Percentiles rank a stretch among this genome's conserved stretches.
Conservation (phyloP, 92 coral and sea anemone species). For the Paramuricea clavata region DNA sequence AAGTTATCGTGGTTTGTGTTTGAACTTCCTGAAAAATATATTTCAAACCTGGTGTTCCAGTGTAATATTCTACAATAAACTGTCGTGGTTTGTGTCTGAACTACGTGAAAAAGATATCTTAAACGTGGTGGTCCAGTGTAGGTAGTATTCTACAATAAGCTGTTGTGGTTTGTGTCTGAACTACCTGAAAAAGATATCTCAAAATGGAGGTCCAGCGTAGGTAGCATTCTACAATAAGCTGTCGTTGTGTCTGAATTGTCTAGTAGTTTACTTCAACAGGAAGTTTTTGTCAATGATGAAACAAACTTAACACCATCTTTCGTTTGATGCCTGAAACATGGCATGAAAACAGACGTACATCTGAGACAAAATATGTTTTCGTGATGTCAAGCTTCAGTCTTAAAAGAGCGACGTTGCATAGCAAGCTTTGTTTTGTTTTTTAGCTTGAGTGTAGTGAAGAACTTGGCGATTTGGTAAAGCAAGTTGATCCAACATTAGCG, state of each 20-base stretch:
- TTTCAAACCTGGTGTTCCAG: neutral
- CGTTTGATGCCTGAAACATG: conserved; percentile 74
- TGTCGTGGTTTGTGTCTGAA: too few species aligned
- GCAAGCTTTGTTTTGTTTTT: neutral
- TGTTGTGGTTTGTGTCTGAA: too few species aligned
- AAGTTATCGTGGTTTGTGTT: neutral
- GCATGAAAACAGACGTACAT: conserved; percentile 59
- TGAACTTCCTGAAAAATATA: too few species aligned
- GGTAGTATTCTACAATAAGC: too few species aligned
- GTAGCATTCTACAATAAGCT: neutral
- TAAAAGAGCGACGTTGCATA: neutral
- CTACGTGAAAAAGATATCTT: too few species aligned
- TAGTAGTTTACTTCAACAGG: too few species aligned
- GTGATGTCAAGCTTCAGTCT: conserved; percentile 37
- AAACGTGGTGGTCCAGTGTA: too few species aligned
- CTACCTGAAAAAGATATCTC: too few species aligned
- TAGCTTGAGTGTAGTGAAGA: conserved; percentile 99
- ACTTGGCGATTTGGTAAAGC: conserved; percentile 97
- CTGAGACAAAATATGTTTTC: conserved; percentile 70
- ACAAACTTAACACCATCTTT: conserved; percentile 82
- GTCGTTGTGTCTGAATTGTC: too few species aligned
- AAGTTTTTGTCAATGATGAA: conserved; percentile 69
- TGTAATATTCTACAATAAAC: neutral
- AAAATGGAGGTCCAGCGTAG: too few species aligned
- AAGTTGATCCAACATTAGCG: conserved; percentile 98